Evolutionary conservation across 2,797 vertebrate species (phyloP).

Genomic region (Erithacus rubecula): DNA sequence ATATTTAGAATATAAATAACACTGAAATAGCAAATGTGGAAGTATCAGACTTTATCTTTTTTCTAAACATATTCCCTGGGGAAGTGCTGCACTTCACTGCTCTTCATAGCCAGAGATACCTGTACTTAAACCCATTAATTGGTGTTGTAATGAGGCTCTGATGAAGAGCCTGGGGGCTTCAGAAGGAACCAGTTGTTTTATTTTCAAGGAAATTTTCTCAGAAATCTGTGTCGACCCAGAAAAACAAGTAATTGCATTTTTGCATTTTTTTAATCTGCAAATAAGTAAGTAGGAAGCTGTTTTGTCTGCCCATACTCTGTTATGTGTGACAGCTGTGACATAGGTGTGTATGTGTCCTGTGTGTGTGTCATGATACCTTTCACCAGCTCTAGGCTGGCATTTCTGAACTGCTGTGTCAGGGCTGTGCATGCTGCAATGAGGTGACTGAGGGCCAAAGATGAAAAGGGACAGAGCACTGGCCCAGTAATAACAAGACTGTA

Average conservation of each 20-base stretch:
- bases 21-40: background rate
- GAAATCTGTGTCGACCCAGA: background rate
- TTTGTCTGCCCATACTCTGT: background rate
- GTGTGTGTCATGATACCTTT: background rate
- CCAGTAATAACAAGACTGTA: background rate
- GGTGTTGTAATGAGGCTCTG: background rate
- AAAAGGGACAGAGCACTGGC: background rate
- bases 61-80: background rate
- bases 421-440: rapidly evolving
- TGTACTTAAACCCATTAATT: background rate
- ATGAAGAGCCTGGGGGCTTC: background rate
- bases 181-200: background rate
- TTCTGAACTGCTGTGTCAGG: background rate
- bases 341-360: background rate
- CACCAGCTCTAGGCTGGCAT: background rate
- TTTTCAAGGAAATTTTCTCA: background rate
- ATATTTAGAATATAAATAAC: background rate
- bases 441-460: background rate
- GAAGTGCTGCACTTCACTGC: background rate
- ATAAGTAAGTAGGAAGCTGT: background rate
- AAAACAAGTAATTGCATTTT: background rate
- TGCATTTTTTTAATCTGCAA: background rate
- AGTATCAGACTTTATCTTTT: background rate
- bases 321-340: background rate
- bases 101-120: background rate